Conservation (phyloP, 2,797 vertebrate species). For the Spea hammondii region DNA sequence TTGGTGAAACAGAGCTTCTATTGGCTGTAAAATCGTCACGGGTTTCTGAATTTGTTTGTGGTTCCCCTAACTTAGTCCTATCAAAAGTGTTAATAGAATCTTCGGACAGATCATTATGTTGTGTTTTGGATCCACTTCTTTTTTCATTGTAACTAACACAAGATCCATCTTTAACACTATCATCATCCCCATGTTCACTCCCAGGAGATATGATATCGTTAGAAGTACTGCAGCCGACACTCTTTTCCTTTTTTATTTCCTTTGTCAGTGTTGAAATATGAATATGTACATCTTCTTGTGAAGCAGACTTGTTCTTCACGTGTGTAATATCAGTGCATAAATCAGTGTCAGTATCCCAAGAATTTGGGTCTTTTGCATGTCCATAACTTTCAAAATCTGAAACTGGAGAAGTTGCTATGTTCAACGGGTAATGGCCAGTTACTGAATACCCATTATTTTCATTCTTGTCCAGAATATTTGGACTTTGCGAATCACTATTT, state of each 20-base stretch:
- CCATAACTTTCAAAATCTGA: conserved; percentile 70
- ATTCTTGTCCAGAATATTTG: conserved; percentile 64
- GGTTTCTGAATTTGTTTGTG: conserved; percentile 50
- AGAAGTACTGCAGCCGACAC: conserved; percentile 43
- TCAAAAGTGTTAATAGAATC: conserved; percentile 45
- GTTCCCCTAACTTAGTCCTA: conserved; percentile 54
- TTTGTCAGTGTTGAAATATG: neutral
- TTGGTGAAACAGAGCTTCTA: conserved; percentile 54
- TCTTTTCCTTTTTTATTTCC: conserved; percentile 58
- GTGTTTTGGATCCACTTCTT: conserved; percentile 50
- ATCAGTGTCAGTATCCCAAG: conserved; percentile 60
- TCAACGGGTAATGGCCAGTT: conserved; percentile 71
- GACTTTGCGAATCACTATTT: conserved; percentile 74
- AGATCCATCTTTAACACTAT: conserved; percentile 41
- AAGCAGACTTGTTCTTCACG: conserved; percentile 28
- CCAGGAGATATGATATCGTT: conserved; percentile 30
- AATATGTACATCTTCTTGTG: conserved; percentile 55
- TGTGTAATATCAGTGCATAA: conserved; percentile 57
- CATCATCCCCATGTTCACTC: conserved; percentile 45
- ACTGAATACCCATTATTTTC: conserved; percentile 77
- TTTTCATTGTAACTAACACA: conserved; percentile 55
- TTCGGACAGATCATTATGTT: conserved; percentile 56
- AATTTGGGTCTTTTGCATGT: conserved; percentile 65
- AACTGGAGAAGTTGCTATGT: conserved; percentile 62
- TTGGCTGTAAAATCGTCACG: conserved; percentile 54